These are phyloP conservation scores for Carduelis carduelis DNA, from an alignment of 2,797 vertebrate species.

Conservation along the genomic window DNA sequence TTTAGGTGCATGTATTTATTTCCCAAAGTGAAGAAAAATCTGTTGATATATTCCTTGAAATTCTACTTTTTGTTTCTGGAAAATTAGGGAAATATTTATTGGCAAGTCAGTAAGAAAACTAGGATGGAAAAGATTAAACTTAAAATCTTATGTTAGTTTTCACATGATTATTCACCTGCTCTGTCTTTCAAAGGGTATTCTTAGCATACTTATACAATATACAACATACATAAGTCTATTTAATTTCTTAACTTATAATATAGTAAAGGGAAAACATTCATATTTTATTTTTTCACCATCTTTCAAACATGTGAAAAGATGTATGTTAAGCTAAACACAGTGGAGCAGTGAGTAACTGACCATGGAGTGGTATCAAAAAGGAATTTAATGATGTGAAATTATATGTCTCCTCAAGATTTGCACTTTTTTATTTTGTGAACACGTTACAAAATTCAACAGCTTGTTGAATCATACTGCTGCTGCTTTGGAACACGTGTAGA, in stretches of 20 bases:
- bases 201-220: neutral
- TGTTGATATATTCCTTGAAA: neutral
- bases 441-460: neutral
- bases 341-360: neutral
- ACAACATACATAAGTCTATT: neutral
- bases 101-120: slow-evolving; percentile 22
- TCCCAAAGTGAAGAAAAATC: neutral
- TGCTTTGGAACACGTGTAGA: neutral
- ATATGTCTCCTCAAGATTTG: neutral
- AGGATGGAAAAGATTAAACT: neutral
- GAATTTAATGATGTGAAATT: slow-evolving; percentile 11
- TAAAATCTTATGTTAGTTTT: slow-evolving; percentile 19
- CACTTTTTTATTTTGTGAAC: neutral
- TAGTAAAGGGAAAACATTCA: neutral
- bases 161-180: neutral
- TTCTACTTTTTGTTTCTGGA: slow-evolving; percentile 25
- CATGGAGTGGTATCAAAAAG: neutral
- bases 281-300: neutral
- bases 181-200: slow-evolving; percentile 4
- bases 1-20: neutral
- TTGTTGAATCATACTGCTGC: neutral
- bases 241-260: neutral
- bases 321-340: neutral
- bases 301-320: neutral
- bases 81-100: slow-evolving; percentile 49